These are phyloP conservation scores for Andrena chrysosceles DNA, from an alignment of 2,888 invertebrate species.

Conservation along the genomic window DNA sequence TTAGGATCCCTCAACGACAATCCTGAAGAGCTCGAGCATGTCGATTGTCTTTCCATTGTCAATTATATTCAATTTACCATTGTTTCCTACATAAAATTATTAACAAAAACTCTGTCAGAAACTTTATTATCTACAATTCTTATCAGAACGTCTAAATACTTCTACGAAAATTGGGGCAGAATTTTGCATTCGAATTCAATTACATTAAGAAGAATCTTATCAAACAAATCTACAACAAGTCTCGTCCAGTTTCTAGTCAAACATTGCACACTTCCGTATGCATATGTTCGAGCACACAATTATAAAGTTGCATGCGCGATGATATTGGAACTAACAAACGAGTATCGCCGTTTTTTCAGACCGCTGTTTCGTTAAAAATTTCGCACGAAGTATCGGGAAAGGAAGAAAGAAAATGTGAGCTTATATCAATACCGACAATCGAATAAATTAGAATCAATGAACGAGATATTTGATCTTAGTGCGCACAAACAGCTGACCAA, in stretches of 20 bases:
- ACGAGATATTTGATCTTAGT: slow-evolving; percentile 7
- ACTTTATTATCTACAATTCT: too few relatives aligned
- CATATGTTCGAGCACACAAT: not conserved
- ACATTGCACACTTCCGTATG: not conserved
- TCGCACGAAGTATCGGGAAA: not conserved
- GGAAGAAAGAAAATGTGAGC: slow-evolving; percentile 32
- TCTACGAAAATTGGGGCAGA: not conserved
- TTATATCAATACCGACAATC: not conserved
- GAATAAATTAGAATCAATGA: not conserved
- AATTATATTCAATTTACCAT: not conserved
- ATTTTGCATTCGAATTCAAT: too few relatives aligned
- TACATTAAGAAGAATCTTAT: too few relatives aligned
- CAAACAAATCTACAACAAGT: too few relatives aligned
- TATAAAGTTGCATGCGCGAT: slow-evolving; percentile 2
- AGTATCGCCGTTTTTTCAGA: slow-evolving; percentile 27
- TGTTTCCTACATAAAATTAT: not conserved
- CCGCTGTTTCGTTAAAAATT: slow-evolving; percentile 24
- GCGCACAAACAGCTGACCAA: slow-evolving; percentile 18
- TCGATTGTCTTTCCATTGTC: slow-evolving; percentile 9
- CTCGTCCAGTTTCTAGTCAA: not conserved
- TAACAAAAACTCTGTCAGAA: not conserved
- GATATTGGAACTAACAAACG: slow-evolving; percentile 34
- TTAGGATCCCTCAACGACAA: not conserved
- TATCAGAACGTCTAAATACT: not conserved
- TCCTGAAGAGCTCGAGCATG: not conserved